A percentile compares a stretch with the other conserved stretches of the same genome.
These are phyloP conservation scores for Ciconia stormi DNA, from an alignment of 2,113 vertebrate genomes.

Conservation along the genomic window DNA sequence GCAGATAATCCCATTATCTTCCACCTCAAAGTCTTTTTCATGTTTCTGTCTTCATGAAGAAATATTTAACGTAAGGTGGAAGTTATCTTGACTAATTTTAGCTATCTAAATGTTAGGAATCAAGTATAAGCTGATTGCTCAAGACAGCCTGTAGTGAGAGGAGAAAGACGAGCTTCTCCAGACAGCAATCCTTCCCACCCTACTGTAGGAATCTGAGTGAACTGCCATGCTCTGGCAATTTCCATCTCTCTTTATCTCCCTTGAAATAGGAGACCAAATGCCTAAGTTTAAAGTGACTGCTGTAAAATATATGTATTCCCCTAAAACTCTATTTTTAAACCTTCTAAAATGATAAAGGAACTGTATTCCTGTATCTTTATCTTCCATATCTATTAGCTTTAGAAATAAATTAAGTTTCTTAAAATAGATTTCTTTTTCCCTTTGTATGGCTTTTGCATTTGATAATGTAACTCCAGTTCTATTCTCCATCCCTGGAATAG, in stretches of 20 bases:
- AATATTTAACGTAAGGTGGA: background rate
- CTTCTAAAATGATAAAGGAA: background rate
- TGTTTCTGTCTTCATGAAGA: background rate
- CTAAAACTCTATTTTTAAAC: background rate
- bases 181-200: background rate
- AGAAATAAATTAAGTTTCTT: background rate
- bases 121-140: background rate
- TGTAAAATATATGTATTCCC: background rate
- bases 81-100: slow-evolving; percentile 54
- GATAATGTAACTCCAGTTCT: background rate
- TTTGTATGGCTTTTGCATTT: background rate
- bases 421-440: background rate
- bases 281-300: background rate
- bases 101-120: slow-evolving; percentile 20
- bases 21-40: background rate
- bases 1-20: background rate
- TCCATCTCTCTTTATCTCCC: background rate
- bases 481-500: background rate
- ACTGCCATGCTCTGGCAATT: background rate
- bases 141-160: background rate
- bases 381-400: background rate
- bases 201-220: background rate
- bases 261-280: background rate
- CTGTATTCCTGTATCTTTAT: background rate
- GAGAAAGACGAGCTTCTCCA: background rate